Conservation (phyloP, 2,797 vertebrate species). For the Neoniphon sammara region DNA sequence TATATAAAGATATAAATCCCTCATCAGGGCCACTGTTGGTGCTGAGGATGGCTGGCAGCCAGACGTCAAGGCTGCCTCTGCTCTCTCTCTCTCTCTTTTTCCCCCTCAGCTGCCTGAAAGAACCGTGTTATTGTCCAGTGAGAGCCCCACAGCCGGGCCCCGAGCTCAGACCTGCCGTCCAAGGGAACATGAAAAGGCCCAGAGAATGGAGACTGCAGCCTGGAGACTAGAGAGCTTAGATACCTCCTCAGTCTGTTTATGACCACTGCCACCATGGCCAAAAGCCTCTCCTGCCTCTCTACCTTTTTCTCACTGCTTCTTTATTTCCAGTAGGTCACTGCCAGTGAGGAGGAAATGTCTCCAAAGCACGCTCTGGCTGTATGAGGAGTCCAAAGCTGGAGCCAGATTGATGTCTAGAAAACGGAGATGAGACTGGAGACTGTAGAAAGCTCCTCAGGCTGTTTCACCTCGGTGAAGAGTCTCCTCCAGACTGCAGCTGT, state of each 20-base stretch:
- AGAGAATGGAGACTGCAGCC: conserved; percentile 51
- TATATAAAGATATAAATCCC: conserved; percentile 75
- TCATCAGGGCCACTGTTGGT: conserved; percentile 63
- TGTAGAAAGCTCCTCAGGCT: not conserved
- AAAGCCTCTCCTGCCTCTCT: conserved; percentile 28
- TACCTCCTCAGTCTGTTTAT: conserved; percentile 60
- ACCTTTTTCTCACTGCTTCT: conserved; percentile 26
- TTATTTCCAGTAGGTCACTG: conserved; percentile 44
- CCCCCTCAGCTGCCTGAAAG: conserved; percentile 59
- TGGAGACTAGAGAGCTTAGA: conserved; percentile 44
- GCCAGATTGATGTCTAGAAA: conserved; percentile 18
- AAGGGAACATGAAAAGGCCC: conserved; percentile 61
- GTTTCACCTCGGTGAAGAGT: not conserved
- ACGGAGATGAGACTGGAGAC: conserved; percentile 6
- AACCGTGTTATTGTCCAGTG: conserved; percentile 75
- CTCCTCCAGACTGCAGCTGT: not conserved
- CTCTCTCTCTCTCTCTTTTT: conserved; percentile 31
- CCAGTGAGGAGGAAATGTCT: conserved; percentile 24
- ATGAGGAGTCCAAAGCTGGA: not conserved
- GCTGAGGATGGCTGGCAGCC: conserved; percentile 73
- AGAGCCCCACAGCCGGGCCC: conserved; percentile 59
- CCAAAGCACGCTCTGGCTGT: conserved; percentile 4
- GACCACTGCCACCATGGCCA: conserved; percentile 39
- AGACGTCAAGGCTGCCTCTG: conserved; percentile 57
- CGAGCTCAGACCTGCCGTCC: conserved; percentile 53